Base-by-base conservation (phyloP, 2,888 invertebrate genomes). In the Ametastegia equiseti region DNA sequence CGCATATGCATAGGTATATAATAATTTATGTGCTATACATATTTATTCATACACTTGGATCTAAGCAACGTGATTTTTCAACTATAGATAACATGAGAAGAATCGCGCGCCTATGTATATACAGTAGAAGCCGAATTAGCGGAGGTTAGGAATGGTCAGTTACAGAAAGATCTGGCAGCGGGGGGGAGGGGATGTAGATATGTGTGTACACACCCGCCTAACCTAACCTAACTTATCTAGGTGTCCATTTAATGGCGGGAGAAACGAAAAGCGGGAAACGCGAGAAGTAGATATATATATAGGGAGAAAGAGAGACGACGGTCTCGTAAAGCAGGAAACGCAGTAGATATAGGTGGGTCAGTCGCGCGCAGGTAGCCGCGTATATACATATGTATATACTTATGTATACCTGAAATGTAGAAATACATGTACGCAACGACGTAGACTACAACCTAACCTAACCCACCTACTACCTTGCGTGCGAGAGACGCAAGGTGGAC, bases 131-230 rank as follows among this genome's bases (percentile, higher is more conserved):
- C 2, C 19, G 67, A 19, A 67, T 9, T 45, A 50, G 15, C 7
- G 81, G 81, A 82, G 73, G 82, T 86, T 86, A 85, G 85, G 86
- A 83, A 85, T 85, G 87, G 87, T 88, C 87, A 87, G 88, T 87
- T 86, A 86, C 67, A 50, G 57, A 36, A 27, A 30, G 15, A 27
- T 39, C 39, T 19, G 69, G 23, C 42, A 23, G 13, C 11, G 15
- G 15, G 27, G 45, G n/a, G 19, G 23, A 27, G 13, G 45, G 6
- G 15, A 45, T 1, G 45, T 23, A 45, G 45, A 23, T 11, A 30
- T 5, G 63, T 7, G 7, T 11, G 30, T 23, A 19, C 9, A 6
- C 6, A 42, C 42, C 6, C 42, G 42, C 5, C 9, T 9, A 42
- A 42, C 42, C 6, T n/a, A n/a, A n/a, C n/a, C n/a, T n/a, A n/a